Base-by-base conservation (phyloP, 1,140 invertebrate species). In the Musca vetustissima region DNA sequence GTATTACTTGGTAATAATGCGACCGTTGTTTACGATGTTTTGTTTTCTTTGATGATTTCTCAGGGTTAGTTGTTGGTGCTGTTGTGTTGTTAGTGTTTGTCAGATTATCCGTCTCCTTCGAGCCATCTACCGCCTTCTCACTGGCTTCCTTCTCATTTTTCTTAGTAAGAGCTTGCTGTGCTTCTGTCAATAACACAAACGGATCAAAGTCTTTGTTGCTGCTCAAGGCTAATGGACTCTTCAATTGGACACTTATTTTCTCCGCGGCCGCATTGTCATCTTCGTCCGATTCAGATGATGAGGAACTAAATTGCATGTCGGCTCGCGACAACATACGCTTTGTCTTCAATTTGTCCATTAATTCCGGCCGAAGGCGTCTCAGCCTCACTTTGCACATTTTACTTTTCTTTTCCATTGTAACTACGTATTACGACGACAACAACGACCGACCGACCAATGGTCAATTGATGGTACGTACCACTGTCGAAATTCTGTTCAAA, bases 311-410 rank as follows among this genome's bases (percentile, higher is more conserved):
- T 36, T 36, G 57, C 0, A 61, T 8, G 22, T 61, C 57, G 2
- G 28, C 17, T 61, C 19, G 36, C 7, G 57, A 2, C 28, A 61
- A 36, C n/a, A n/a, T 17, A 19, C 57, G n/a, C 14, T 61, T 61
- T n/a, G 32, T 36, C 32, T 61, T 61, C 36, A 43, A 36, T 32
- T 61, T 61, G 9, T 61, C 57, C 57, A 36, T 32, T 21, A 61
- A 19, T 21, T 61, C 57, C n/a, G 57, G 57, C 19, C 57, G 32
- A 32, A 61, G 57, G 11, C 57, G 57, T 61, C 57, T 36, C 28
- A 61, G 57, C 17, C 57, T 28, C 17, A 61, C 57, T 61, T 61
- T 61, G 15, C 57, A 61, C 57, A 61, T 61, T 61, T 61, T 61
- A 36, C 11, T 61, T 21, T 61, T 61, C 57, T 61, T 61, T 61